Evolutionary conservation across 2,888 invertebrate genomes (phyloP), one percentile per base, ranked within the genome.

Genomic region (Apotomis betuletana): DNA sequence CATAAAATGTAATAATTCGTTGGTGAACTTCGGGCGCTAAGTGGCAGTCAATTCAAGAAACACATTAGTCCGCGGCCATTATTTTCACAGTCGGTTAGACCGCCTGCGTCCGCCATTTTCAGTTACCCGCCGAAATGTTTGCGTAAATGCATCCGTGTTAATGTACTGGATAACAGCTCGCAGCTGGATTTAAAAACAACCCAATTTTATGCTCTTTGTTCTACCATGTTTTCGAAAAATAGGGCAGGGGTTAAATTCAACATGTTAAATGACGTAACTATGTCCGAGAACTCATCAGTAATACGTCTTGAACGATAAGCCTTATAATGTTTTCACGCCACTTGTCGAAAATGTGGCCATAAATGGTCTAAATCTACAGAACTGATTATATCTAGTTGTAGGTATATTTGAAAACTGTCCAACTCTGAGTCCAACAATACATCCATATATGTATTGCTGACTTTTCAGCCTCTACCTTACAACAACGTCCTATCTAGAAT

Each of bases 41-140:
- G 84, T 83, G 86, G 86, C 87, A 87, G 84, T 83, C 86, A 87
- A 88, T 88, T 88, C 87, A 85, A 87, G 86, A 81, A 84, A 85
- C 80, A 82, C 84, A 81, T 83, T 83, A 83, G 84, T 77, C 77
- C 78, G 77, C 78, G 80, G 76, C 86, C 89, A 90, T 90, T 91
- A 90, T 89, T 91, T 91, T 91, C 86, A 90, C 90, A 89, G 87
- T 89, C 87, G 85, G 88, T 87, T 90, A 88, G 83, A 81, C 82
- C 81, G 77, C 78, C 76, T 77, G 77, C 76, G 77, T 81, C 78
- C 49, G 15, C 76, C 77, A 77, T 81, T 77, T 81, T 75, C 78
- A 78, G 82, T 84, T 80, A 81, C 78, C 79, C 79, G 79, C 78
- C 76, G 13, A 46, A 78, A 77, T 70, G 79, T 77, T 81, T 78